Conservation (phyloP, 2,888 invertebrate genomes). For the Drosophila emarginata region DNA sequence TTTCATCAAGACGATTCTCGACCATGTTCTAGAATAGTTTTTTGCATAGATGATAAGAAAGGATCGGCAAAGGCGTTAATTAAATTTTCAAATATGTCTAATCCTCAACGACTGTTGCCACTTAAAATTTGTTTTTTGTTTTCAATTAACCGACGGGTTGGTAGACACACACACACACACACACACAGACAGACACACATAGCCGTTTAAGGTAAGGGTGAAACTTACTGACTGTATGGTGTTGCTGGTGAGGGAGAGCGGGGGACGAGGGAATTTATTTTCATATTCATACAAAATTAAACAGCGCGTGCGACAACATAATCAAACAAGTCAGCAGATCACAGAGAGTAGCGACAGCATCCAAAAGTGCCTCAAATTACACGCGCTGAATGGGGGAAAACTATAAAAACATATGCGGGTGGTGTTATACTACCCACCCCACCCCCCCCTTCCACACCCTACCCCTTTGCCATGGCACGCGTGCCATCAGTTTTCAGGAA, state of each 20-base stretch:
- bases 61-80: slow-evolving; percentile 62
- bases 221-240: neutral
- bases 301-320: slow-evolving; percentile 81
- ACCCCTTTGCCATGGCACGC: slow-evolving; percentile 41
- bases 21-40: neutral
- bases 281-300: slow-evolving; percentile 78
- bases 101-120: slow-evolving; percentile 79
- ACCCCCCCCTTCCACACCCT: neutral
- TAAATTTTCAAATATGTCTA: slow-evolving; percentile 77
- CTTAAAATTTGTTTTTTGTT: slow-evolving; percentile 62
- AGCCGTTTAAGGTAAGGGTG: neutral
- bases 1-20: neutral
- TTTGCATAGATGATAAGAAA: neutral
- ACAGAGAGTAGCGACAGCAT: slow-evolving; percentile 17
- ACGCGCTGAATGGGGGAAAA: slow-evolving; percentile 51
- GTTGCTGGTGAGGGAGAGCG: neutral
- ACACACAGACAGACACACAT: slow-evolving; percentile 15
- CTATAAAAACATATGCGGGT: slow-evolving; percentile 68
- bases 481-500: slow-evolving; percentile 41
- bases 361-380: slow-evolving; percentile 61
- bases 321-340: slow-evolving; percentile 70
- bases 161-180: slow-evolving; percentile 46
- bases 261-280: slow-evolving; percentile 47
- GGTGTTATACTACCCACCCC: neutral
- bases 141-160: slow-evolving; percentile 73